phyloP scores from a whole-genome alignment of 2,113 vertebrate genomes.

The Orthonyx spaldingii region DNA sequence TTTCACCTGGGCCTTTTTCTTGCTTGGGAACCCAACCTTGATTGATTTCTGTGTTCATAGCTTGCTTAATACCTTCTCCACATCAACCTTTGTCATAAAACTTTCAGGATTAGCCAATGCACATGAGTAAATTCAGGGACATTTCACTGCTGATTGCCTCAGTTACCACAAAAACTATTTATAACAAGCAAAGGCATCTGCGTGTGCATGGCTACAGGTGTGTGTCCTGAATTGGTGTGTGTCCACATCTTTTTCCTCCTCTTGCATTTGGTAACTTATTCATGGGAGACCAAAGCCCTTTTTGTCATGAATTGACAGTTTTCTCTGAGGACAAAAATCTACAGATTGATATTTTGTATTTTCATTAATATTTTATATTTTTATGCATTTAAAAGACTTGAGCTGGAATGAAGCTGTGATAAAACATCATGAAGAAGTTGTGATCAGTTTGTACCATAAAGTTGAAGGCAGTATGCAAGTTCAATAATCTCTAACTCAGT shows the following conservation, averaged over 20 bases:
- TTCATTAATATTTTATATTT: not conserved
- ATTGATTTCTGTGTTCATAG: not conserved
- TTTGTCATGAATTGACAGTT: not conserved
- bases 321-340: not conserved
- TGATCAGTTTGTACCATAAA: not conserved
- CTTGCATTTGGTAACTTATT: not conserved
- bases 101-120: not conserved
- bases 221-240: not conserved
- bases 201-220: rapidly evolving
- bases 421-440: not conserved
- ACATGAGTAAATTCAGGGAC: not conserved
- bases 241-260: not conserved
- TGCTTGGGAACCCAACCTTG: not conserved
- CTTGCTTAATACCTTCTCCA: not conserved
- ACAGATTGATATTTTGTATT: not conserved
- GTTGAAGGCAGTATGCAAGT: not conserved
- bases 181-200: not conserved
- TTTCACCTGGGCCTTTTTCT: not conserved
- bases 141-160: not conserved
- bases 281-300: not conserved
- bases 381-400: not conserved
- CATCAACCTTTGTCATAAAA: not conserved
- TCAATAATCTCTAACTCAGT: not conserved
- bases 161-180: not conserved
- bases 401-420: not conserved